A percentile compares a stretch with the other conserved stretches of the same genome.
These are phyloP conservation scores for Asarcornis scutulata DNA, from an alignment of 2,113 vertebrate genomes.

Conservation along the genomic window DNA sequence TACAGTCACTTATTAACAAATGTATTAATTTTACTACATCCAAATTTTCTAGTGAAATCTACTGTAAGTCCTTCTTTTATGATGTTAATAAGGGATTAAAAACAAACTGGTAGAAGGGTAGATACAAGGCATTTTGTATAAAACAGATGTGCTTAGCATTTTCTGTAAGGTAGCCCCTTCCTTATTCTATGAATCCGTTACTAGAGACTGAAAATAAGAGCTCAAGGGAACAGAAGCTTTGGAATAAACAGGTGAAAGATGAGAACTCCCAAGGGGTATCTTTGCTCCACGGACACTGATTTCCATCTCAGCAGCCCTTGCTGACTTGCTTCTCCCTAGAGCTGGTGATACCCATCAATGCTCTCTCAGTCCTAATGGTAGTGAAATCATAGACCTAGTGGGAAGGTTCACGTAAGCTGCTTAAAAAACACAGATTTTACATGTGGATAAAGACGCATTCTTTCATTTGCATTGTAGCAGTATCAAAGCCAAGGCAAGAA, in stretches of 20 bases:
- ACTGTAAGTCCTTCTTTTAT: background rate
- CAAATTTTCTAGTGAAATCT: background rate
- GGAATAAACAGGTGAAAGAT: background rate
- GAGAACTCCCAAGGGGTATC: background rate
- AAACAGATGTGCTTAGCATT: background rate
- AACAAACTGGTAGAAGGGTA: background rate
- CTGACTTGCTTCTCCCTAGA: background rate
- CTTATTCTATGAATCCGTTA: background rate
- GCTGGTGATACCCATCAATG: background rate
- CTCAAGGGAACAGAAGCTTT: background rate
- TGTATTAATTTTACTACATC: background rate
- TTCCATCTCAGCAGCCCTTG: background rate
- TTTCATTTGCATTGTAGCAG: background rate
- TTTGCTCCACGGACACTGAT: background rate
- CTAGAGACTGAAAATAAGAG: background rate
- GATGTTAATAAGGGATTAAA: background rate
- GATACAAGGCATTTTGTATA: background rate
- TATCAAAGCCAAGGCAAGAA: background rate
- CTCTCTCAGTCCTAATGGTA: background rate
- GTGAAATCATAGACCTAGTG: background rate
- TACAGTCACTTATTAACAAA: background rate
- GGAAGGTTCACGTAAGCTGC: background rate
- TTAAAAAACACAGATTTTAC: background rate
- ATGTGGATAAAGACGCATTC: background rate
- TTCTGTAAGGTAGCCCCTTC: background rate